Percentiles rank a stretch among this genome's conserved stretches.
Conservation (phyloP, 2,888 invertebrate genomes). For the Halictus ligatus region DNA sequence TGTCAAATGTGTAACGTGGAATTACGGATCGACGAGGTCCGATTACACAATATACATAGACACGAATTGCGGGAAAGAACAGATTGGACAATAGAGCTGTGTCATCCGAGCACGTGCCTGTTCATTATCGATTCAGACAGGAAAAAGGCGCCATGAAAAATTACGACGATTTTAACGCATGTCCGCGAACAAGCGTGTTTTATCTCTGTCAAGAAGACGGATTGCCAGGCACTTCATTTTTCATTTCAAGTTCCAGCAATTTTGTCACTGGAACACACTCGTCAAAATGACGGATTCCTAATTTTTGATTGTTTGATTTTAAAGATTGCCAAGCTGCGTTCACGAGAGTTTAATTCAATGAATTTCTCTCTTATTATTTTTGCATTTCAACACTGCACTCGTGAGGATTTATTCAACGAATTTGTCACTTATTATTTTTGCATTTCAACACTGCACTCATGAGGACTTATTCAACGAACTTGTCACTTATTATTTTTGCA, state of each 20-base stretch:
- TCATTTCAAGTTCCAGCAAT: not conserved
- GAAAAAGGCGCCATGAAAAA: slow-evolving; percentile 24
- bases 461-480: not conserved
- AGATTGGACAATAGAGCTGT: not conserved
- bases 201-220: not conserved
- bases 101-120: not conserved
- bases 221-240: not conserved
- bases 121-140: not conserved
- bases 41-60: slow-evolving; percentile 22
- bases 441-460: not conserved
- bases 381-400: not conserved
- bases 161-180: not conserved
- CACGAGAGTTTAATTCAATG: not conserved
- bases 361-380: not conserved
- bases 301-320: too few relatives aligned
- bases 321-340: not conserved
- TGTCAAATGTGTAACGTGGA: not conserved
- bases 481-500: not conserved
- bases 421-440: not conserved
- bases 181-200: not conserved
- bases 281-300: not conserved
- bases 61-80: not conserved
- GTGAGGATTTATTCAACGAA: not conserved
- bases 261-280: too few relatives aligned
- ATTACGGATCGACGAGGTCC: not conserved